Evolutionary conservation across 2,113 vertebrate species (phyloP).

Genomic region (Athene cunicularia): DNA sequence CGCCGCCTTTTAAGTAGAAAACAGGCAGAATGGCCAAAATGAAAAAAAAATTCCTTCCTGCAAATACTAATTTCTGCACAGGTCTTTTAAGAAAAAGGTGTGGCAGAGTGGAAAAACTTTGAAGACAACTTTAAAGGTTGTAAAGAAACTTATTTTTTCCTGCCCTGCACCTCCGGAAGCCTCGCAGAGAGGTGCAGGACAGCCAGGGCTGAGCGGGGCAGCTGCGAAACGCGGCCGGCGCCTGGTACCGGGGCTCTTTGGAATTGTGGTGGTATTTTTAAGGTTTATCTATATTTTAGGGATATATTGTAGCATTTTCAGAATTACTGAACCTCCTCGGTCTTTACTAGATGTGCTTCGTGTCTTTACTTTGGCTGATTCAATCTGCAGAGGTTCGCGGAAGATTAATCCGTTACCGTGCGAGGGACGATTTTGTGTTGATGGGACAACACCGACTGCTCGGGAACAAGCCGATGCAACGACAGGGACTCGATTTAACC

Average conservation of each 20-base stretch:
- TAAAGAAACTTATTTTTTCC: not conserved
- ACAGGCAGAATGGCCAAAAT: not conserved
- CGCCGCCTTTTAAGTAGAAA: not conserved
- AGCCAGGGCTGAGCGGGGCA: not conserved
- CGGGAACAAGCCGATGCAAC: fast-evolving
- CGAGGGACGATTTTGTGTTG: fast-evolving
- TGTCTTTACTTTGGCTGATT: not conserved
- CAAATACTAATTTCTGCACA: fast-evolving
- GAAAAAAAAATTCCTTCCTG: not conserved
- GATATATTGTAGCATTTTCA: not conserved
- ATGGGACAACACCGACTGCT: fast-evolving
- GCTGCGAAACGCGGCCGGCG: fast-evolving
- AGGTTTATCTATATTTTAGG: not conserved
- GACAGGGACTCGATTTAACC: fast-evolving
- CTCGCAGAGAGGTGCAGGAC: not conserved
- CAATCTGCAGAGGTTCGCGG: not conserved
- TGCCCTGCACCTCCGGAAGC: fast-evolving
- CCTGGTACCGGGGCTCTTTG: fast-evolving
- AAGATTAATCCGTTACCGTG: fast-evolving
- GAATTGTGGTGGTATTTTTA: fast-evolving
- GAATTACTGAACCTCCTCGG: not conserved
- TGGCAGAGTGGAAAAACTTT: not conserved
- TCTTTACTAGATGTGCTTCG: fast-evolving
- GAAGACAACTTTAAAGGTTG: not conserved
- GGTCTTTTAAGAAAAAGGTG: not conserved